Conservation (phyloP, 2,113 vertebrate genomes). For the Callopanchax toddi region DNA sequence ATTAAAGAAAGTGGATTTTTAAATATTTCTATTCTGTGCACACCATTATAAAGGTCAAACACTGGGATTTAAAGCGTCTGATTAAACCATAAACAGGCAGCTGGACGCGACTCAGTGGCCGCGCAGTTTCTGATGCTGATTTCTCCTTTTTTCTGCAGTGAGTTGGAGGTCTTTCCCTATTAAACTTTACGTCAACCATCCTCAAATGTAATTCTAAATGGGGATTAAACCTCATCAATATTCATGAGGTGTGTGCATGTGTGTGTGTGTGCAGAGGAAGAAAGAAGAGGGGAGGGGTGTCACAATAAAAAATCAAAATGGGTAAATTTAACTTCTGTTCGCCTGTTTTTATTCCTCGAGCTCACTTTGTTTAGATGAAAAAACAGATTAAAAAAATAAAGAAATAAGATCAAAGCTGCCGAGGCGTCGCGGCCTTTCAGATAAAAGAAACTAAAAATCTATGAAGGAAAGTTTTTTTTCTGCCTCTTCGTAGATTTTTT, state of each 20-base stretch:
- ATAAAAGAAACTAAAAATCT: no score
- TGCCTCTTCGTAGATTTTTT: neutral
- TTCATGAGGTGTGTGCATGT: conserved; percentile 74
- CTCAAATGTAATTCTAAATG: conserved; percentile 85
- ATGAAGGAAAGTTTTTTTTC: neutral
- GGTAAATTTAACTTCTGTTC: conserved; percentile 64
- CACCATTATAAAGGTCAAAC: conserved; percentile 27
- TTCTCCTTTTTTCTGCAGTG: conserved; percentile 62
- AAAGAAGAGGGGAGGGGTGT: conserved; percentile 17
- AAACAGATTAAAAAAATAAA: neutral
- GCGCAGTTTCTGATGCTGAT: conserved; percentile 50
- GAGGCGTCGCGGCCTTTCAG: neutral
- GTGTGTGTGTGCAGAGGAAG: conserved; percentile 23
- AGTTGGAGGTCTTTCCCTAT: conserved; percentile 73
- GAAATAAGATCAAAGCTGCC: neutral
- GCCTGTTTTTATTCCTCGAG: conserved; percentile 16
- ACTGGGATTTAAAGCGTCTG: conserved; percentile 6
- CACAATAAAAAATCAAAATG: conserved; percentile 74
- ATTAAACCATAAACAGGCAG: conserved; percentile 27
- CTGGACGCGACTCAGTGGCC: conserved; percentile 68
- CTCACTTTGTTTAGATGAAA: neutral
- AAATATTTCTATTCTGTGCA: no score
- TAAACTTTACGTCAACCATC: conserved; percentile 84
- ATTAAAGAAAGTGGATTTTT: conserved; percentile 68
- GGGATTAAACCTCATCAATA: conserved; percentile 83